Percentiles rank a stretch among this genome's conserved stretches.
Conservation (phyloP, 2,797 vertebrate genomes). For the Centroberyx gerrardi region DNA sequence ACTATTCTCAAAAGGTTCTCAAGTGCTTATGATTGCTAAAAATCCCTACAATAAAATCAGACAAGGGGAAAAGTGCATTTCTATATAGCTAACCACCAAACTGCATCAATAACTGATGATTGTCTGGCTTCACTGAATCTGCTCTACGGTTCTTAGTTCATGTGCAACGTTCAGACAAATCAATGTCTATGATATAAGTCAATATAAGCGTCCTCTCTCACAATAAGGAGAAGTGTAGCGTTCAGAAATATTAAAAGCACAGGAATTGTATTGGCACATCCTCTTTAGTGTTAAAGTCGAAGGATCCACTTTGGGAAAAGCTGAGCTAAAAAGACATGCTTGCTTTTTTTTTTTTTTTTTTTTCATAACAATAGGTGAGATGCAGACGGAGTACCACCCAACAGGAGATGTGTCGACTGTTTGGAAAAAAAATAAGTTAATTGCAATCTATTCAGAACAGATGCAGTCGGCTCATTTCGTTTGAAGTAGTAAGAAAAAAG, state of each 20-base stretch:
- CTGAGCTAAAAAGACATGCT: constrained; percentile 3
- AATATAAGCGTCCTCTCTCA: constrained; percentile 8
- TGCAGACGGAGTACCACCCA: no score
- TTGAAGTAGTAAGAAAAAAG: background rate
- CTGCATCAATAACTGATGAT: constrained; percentile 1
- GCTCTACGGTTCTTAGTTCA: background rate
- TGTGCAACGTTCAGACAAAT: constrained; percentile 6
- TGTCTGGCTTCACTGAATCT: constrained; percentile 3
- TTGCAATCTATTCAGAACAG: background rate
- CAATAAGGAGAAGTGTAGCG: background rate
- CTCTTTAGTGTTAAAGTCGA: constrained; percentile 12
- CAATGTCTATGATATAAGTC: background rate
- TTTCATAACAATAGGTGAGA: background rate
- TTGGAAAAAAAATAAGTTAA: background rate
- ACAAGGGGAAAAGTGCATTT: background rate
- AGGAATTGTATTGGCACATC: background rate
- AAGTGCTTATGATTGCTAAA: background rate
- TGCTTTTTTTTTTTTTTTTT: background rate
- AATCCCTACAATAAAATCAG: constrained; percentile 6
- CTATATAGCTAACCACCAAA: constrained; percentile 1
- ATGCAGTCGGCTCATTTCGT: background rate
- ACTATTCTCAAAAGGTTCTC: background rate
- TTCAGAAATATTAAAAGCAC: background rate
- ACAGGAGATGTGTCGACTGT: no score
- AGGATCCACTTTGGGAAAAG: constrained; percentile 19